Conservation (phyloP, 2,888 invertebrate species). For the Amphipoea oculea region DNA sequence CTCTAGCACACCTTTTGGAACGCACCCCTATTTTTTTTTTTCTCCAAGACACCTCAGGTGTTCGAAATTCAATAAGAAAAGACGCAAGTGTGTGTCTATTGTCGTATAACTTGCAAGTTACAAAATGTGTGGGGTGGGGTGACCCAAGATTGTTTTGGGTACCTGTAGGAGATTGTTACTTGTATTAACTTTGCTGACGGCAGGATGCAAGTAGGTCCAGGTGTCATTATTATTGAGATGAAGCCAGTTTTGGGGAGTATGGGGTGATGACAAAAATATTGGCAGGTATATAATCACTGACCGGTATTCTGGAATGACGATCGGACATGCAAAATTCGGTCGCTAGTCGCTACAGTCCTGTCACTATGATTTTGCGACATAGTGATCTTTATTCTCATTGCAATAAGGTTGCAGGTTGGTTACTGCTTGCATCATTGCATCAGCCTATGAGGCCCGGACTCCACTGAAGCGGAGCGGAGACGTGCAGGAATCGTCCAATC, state of each 20-base stretch:
- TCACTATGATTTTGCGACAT: no score
- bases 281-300: slow-evolving; percentile 18
- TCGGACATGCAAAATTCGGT: neutral
- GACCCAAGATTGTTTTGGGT: slow-evolving; percentile 8
- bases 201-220: slow-evolving; percentile 30
- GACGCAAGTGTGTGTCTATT: slow-evolving; percentile 51
- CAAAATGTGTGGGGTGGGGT: slow-evolving; percentile 19
- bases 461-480: no score
- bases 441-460: no score
- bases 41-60: slow-evolving; percentile 41
- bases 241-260: slow-evolving; percentile 11
- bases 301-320: neutral
- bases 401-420: no score
- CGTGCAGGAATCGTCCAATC: no score
- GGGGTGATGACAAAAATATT: slow-evolving; percentile 12
- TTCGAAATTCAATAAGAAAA: slow-evolving; percentile 14
- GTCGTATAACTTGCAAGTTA: slow-evolving; percentile 15
- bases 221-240: slow-evolving; percentile 5
- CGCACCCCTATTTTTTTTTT: slow-evolving; percentile 26
- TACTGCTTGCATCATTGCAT: no score
- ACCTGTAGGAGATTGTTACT: slow-evolving; percentile 32
- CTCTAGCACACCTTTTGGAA: slow-evolving; percentile 32
- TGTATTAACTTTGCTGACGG: neutral
- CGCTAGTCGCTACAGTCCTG: no score
- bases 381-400: no score